Percentiles rank a stretch among this genome's conserved stretches.
Conservation (phyloP, 2,797 vertebrate species). For the Psittacula echo region DNA sequence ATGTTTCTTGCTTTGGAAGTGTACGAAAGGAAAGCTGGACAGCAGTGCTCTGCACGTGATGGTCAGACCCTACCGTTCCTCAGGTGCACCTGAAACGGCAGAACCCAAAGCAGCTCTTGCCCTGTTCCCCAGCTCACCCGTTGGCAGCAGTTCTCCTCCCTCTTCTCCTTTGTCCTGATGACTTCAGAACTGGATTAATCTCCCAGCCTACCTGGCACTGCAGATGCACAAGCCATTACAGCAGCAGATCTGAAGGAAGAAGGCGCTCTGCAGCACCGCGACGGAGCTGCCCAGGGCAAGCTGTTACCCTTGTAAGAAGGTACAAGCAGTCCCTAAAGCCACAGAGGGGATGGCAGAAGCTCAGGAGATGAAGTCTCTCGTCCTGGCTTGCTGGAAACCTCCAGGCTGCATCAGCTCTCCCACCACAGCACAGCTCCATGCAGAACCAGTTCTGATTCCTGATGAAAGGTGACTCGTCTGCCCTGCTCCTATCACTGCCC, state of each 20-base stretch:
- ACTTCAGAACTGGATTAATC: neutral
- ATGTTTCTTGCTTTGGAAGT: neutral
- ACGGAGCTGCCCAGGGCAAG: neutral
- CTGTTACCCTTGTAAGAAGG: neutral
- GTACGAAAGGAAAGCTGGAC: neutral
- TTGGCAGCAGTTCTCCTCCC: neutral
- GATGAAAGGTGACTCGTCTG: neutral
- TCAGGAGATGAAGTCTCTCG: neutral
- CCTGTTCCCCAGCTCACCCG: accelerated
- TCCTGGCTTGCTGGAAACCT: neutral
- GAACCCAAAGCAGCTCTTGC: neutral
- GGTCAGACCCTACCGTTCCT: neutral
- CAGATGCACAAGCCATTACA: neutral
- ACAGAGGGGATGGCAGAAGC: neutral
- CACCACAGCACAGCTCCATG: accelerated
- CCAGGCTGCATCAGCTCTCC: neutral
- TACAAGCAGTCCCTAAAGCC: neutral
- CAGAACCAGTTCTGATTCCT: neutral
- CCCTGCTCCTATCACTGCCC: neutral
- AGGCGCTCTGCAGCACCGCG: neutral
- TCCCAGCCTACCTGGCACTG: accelerated
- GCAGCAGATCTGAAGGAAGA: neutral
- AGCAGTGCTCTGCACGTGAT: neutral
- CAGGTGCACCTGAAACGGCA: neutral
- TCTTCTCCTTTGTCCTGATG: neutral